Evolutionary conservation across 2,113 vertebrate genomes (phyloP).

Genomic region (Bufo bufo): DNA sequence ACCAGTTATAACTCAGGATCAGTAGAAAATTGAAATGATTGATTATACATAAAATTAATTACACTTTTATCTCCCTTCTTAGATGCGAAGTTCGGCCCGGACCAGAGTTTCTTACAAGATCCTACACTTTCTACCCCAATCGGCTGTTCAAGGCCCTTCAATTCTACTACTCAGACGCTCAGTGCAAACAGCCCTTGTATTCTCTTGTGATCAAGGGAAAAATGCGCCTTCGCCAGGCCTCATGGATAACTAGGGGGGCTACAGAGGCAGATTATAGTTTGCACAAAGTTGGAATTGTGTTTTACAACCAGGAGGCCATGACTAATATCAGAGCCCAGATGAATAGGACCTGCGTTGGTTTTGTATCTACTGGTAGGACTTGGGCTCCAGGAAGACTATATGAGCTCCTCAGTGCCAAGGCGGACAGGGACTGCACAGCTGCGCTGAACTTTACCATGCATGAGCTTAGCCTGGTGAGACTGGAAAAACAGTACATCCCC

Average conservation of each 20-base stretch:
- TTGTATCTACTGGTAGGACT: constrained; percentile 61
- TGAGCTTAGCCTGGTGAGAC: constrained; percentile 81
- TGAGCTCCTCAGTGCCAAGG: constrained; percentile 80
- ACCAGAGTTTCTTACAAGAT: constrained; percentile 87
- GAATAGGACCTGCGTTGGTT: constrained; percentile 69
- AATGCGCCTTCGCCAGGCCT: constrained; percentile 82
- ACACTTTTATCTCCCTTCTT: constrained; percentile 2
- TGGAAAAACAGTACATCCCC: constrained; percentile 76
- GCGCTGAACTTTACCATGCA: constrained; percentile 86
- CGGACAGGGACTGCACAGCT: constrained; percentile 70
- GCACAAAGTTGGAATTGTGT: constrained; percentile 82
- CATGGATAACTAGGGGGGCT: constrained; percentile 87
- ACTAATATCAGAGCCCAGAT: constrained; percentile 69
- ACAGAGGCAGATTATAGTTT: constrained; percentile 86
- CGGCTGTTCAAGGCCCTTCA: constrained; percentile 84
- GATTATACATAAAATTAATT: background rate
- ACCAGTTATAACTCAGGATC: background rate
- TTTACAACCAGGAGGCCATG: constrained; percentile 79
- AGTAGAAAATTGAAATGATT: background rate
- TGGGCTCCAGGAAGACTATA: constrained; percentile 74
- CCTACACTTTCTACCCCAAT: constrained; percentile 84
- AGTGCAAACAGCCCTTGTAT: constrained; percentile 79
- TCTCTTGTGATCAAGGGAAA: constrained; percentile 87
- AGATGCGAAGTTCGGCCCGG: constrained; percentile 90
- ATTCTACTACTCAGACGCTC: constrained; percentile 85